Base-by-base conservation (phyloP, 2,113 vertebrate species). In the Chaetura pelagica region DNA sequence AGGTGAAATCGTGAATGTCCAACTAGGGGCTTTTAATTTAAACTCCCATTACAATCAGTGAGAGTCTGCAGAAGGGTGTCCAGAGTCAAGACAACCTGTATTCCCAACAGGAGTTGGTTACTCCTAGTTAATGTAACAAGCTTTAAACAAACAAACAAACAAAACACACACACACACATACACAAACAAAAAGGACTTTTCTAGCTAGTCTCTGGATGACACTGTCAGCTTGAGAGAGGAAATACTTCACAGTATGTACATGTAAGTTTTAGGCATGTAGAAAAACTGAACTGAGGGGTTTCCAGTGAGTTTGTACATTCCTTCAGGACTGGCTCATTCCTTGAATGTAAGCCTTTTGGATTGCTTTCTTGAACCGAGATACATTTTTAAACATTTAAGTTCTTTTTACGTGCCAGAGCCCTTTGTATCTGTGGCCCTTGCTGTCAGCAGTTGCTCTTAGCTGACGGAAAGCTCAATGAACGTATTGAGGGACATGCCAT, bases 401-500 rank as follows among this genome's bases (percentile, higher is more conserved):
- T 51, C 24, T 83, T 85, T 78, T 66, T 85, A 13, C 6, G 1
- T 59, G 14, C 44, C 32, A n/a, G 64, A 54, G 7, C 24, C 35
- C 75, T 62, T 91, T 86, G 17, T 32, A 44, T 71, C n/a, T 30
- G 5, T 26, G 0, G 27, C 59, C 75, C 24, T 61, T 34, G 10
- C 71, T 86, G 32, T 30, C 48, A 79, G 35, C 38, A 38, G 38
- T 38, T 38, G 38, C 21, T 86, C n/a, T 49, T 29, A 18, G 15
- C 42, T 67, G 55, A 7, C 6, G 29, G 35, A 68, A 69, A 42
- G 42, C 52, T 10, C 4, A 4, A 27, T 61, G 35, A 46, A 52
- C 18, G 15, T 19, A 0, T 49, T 21, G 6, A 54, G 48, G 27
- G 18, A 18, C 2, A 1, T 21, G 12, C 23, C 26, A 6, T 0